Base-by-base conservation (phyloP, 2,797 vertebrate genomes). In the Sebastes vulpes region DNA sequence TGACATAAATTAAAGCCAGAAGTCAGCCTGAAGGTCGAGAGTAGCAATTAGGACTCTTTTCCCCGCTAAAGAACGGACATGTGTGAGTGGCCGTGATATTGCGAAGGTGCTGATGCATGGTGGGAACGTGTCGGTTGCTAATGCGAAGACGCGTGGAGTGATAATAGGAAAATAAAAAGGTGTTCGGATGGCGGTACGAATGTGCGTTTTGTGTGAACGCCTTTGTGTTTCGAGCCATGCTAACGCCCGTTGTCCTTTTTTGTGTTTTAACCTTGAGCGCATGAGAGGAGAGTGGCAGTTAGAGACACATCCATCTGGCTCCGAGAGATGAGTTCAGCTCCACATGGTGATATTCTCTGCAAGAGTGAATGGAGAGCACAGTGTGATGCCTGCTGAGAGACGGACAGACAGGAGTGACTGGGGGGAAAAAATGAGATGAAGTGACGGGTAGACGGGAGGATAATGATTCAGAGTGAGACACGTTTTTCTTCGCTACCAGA, bases 241-340 rank as follows among this genome's bases (percentile, higher is more conserved):
- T 71, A 38, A 75, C 73, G 77, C 65, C 59, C 3, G 57, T 31
- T 64, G 77, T 82, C 74, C 81, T 76, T 68, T 64, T 59, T 56
- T 35, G 11, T 42, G 54, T 85, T 88, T 88, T 87, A 90, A 92
- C 90, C 92, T 94, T 93, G 92, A 89, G 61, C n/a, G 14, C n/a
- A 77, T 64, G 73, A 52, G 73, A 57, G 76, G 65, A 68, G 65
- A 63, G 84, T 58, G 85, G 82, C 66, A 63, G 77, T 75, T 73
- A 66, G 80, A 72, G 81, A 71, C 78, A 81, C 79, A 75, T 89
- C 92, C 90, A 90, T 91, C 91, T 91, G 92, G 59, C 84, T 80
- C 64, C 0, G 65, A 84, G 82, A 89, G 90, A 88, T 57, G 79
- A 86, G 63, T 58, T 84, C 72, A 57, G 85, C 77, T 78, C 69